Conservation (phyloP, 1,140 invertebrate genomes). For the Apis cerana region DNA sequence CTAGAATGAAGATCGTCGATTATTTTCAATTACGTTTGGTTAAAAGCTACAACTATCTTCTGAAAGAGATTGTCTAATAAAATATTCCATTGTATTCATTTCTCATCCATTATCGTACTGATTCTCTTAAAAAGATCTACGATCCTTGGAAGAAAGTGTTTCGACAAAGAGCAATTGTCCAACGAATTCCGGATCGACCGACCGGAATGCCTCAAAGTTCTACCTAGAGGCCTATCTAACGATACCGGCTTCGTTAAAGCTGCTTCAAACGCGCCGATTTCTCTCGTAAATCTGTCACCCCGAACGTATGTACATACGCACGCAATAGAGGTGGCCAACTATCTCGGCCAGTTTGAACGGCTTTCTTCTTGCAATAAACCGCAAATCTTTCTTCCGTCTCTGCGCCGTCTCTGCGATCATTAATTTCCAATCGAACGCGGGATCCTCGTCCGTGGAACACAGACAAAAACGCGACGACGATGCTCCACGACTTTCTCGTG, state of each 20-base stretch:
- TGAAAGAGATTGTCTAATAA: no score
- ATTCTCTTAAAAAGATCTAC: background rate
- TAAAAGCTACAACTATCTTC: no score
- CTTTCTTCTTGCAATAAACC: constrained; percentile 65
- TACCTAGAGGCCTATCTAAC: constrained; percentile 50
- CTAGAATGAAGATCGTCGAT: no score
- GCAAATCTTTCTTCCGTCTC: constrained; percentile 55
- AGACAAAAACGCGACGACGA: constrained; percentile 10
- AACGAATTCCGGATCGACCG: constrained; percentile 36
- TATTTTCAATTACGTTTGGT: no score
- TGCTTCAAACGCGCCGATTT: constrained; percentile 62
- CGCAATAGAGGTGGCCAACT: constrained; percentile 58
- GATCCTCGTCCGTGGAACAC: background rate
- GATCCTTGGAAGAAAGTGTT: background rate
- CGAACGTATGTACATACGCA: constrained; percentile 45
- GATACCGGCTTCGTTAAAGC: constrained; percentile 64
- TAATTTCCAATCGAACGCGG: constrained; percentile 60
- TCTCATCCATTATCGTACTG: no score
- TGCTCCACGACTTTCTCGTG: background rate
- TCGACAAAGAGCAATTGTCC: background rate
- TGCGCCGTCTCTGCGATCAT: constrained; percentile 49
- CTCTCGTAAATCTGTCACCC: constrained; percentile 70
- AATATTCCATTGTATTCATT: no score
- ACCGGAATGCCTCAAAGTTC: constrained; percentile 21
- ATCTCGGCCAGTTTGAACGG: constrained; percentile 57